Evolutionary conservation across 2,797 vertebrate species (phyloP).

Genomic region (Peromyscus eremicus): DNA sequence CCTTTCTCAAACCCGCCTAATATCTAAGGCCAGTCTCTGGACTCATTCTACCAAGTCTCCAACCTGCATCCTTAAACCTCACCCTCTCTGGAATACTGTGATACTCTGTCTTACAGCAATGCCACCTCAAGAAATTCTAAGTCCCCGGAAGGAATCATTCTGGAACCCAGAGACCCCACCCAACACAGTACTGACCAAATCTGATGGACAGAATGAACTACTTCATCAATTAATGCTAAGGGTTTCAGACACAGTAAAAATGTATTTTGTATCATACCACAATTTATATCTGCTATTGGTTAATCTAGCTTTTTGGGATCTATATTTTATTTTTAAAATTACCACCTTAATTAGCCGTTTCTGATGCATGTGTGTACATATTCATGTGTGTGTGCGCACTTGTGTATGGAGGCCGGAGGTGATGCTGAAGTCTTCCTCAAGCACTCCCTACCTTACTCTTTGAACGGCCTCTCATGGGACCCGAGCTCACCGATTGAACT

Average conservation of each 20-base stretch:
- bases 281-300: conserved; percentile 30
- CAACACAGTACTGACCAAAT: neutral
- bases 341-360: neutral
- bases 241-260: conserved; percentile 8
- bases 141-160: conserved; percentile 1
- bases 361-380: neutral
- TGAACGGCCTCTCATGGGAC: neutral
- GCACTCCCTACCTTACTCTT: neutral
- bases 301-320: conserved; percentile 47
- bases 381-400: neutral
- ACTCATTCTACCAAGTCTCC: conserved; percentile 7
- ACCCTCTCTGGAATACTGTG: neutral
- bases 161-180: neutral
- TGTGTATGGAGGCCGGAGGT: neutral
- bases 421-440: neutral
- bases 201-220: conserved; percentile 21
- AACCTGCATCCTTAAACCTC: neutral
- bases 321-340: neutral
- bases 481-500: neutral
- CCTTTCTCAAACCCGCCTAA: conserved; percentile 6
- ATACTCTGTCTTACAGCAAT: neutral
- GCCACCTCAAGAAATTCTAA: neutral
- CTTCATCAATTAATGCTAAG: conserved; percentile 8
- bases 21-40: neutral
- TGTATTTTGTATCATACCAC: neutral